These are phyloP conservation scores for Laothoe populi DNA, from an alignment of 2,888 invertebrate species.

Conservation along the genomic window DNA sequence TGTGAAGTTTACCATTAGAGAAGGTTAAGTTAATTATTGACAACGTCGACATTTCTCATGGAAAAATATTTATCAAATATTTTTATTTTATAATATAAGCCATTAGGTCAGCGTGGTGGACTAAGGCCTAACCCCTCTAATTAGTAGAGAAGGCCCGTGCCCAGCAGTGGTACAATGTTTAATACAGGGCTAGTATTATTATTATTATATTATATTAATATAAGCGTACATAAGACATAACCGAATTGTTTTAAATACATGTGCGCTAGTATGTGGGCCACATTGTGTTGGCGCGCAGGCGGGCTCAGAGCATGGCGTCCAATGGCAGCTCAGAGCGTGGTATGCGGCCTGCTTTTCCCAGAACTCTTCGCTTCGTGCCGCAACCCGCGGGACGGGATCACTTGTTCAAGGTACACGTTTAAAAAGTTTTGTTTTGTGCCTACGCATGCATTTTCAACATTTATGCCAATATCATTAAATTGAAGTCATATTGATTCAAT, in stretches of 20 bases:
- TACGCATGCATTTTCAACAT: constrained; percentile 12
- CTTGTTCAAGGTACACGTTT: constrained; percentile 46
- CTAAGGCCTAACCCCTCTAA: too few species aligned
- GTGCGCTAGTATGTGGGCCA: constrained; percentile 22
- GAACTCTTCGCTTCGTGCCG: constrained; percentile 62
- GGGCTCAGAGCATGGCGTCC: constrained; percentile 57
- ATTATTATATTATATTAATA: background rate
- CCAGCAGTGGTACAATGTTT: too few species aligned
- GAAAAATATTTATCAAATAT: too few species aligned
- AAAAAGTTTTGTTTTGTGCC: constrained; percentile 26
- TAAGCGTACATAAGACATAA: constrained; percentile 15
- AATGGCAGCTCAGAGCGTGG: constrained; percentile 67
- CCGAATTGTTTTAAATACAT: constrained; percentile 9
- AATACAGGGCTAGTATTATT: too few species aligned
- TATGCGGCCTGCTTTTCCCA: constrained; percentile 83
- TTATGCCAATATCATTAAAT: background rate
- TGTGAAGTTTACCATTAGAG: too few species aligned
- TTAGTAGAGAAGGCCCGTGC: too few species aligned
- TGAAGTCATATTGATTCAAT: too few species aligned
- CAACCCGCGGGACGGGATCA: constrained; percentile 52
- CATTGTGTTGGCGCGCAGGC: constrained; percentile 48
- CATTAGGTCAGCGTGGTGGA: too few species aligned
- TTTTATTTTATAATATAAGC: too few species aligned
- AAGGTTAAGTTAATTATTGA: too few species aligned
- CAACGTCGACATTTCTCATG: too few species aligned